These are phyloP conservation scores for Drosophila burlai DNA, from an alignment of 1,140 invertebrate species.

Conservation along the genomic window DNA sequence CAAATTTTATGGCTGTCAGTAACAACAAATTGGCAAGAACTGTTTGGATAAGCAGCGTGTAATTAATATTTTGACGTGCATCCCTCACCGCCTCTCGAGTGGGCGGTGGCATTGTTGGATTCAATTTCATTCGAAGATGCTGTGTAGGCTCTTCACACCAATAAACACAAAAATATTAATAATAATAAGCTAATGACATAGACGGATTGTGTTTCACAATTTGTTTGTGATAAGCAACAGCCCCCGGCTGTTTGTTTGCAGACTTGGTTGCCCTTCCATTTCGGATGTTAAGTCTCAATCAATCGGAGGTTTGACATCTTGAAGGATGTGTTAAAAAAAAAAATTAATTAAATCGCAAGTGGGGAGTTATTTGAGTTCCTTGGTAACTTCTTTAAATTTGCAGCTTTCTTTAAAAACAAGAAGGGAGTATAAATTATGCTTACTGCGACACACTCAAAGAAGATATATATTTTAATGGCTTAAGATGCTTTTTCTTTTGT, in stretches of 20 bases:
- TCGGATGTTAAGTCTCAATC: slow-evolving; percentile 25
- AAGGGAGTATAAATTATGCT: neutral
- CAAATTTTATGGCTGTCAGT: slow-evolving; percentile 49
- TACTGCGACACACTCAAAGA: neutral
- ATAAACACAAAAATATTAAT: slow-evolving; percentile 30
- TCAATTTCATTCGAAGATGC: slow-evolving; percentile 41
- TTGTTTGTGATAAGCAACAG: slow-evolving; percentile 66
- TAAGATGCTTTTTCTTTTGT: neutral
- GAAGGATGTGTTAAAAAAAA: slow-evolving; percentile 3
- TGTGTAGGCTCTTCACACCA: slow-evolving; percentile 17
- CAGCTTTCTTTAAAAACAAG: neutral
- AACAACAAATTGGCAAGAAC: slow-evolving; percentile 45
- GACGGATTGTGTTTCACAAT: slow-evolving; percentile 66
- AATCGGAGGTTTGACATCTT: slow-evolving; percentile 5
- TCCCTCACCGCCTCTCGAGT: neutral
- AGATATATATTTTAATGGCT: slow-evolving; percentile 7
- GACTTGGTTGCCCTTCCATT: neutral
- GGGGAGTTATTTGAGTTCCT: neutral
- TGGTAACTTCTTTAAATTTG: neutral
- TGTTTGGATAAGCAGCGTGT: slow-evolving; percentile 61
- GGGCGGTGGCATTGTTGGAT: slow-evolving; percentile 7
- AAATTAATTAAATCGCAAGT: slow-evolving; percentile 9
- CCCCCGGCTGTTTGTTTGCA: slow-evolving; percentile 20
- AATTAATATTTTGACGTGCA: slow-evolving; percentile 69
- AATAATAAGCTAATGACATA: slow-evolving; percentile 54